A percentile compares a stretch with the other conserved stretches of the same genome.
phyloP scores from a whole-genome alignment of 1,140 invertebrate species.

The Vollenhovia emeryi region DNA sequence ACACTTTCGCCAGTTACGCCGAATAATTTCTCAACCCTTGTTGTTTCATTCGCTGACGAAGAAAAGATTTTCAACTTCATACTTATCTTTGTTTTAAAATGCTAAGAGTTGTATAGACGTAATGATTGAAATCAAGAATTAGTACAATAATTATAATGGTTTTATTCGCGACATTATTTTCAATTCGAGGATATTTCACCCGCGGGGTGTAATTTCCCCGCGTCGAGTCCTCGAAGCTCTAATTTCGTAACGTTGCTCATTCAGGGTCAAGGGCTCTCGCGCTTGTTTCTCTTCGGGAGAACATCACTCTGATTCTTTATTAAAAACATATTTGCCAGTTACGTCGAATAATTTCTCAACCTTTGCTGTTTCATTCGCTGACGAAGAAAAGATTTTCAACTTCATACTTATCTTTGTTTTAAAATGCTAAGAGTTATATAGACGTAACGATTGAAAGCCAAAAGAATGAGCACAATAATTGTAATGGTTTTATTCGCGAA shows the following conservation, averaged over 20 bases:
- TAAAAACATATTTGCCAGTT: no score
- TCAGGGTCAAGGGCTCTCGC: slow-evolving; percentile 3
- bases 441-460: background rate
- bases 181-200: slow-evolving; percentile 1
- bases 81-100: background rate
- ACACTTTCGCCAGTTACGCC: no score
- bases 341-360: no score
- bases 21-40: no score
- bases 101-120: background rate
- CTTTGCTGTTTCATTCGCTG: no score
- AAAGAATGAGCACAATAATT: background rate
- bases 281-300: background rate
- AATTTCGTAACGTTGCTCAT: slow-evolving; percentile 32
- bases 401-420: background rate
- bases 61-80: no score
- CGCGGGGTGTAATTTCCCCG: background rate
- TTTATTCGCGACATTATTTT: background rate
- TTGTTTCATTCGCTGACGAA: no score
- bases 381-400: no score
- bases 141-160: background rate
- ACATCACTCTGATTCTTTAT: background rate
- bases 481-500: background rate
- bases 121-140: background rate
- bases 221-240: background rate
- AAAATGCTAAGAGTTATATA: background rate